A percentile compares a stretch with the other conserved stretches of the same genome.
Conservation (phyloP, 2,113 vertebrate genomes). For the Morone chrysops region DNA sequence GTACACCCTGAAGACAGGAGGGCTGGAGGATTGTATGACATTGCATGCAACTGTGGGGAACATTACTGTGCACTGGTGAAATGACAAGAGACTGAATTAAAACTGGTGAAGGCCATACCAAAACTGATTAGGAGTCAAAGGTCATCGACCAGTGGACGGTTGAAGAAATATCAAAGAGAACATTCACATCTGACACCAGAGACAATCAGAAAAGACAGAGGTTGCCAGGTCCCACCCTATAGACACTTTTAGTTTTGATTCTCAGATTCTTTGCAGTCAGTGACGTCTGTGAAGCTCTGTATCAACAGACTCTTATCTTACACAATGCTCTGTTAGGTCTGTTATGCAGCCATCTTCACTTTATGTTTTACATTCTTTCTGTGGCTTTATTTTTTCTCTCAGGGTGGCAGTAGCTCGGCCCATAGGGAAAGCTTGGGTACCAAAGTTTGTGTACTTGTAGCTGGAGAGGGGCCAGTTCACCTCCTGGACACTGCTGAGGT, state of each 20-base stretch:
- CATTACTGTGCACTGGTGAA: no score
- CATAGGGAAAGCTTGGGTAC: no score
- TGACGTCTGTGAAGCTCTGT: neutral
- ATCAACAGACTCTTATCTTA: neutral
- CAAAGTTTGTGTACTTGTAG: no score
- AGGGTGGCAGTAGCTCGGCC: no score
- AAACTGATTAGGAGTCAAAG: neutral
- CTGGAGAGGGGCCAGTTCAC: no score
- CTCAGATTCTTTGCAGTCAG: neutral
- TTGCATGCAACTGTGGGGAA: neutral
- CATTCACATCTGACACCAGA: neutral
- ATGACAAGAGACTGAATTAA: neutral
- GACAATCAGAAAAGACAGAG: neutral
- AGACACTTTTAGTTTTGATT: neutral
- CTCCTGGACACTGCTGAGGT: no score
- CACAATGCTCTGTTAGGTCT: neutral
- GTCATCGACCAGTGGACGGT: neutral
- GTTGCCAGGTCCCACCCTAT: no score
- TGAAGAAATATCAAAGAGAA: neutral
- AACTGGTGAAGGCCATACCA: neutral
- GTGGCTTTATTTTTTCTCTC: neutral
- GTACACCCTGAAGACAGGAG: neutral
- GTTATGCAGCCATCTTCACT: no score
- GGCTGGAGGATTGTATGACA: neutral
- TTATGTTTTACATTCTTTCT: neutral